These are phyloP conservation scores for Platycnemis pennipes DNA, from an alignment of 2,888 invertebrate species.

Conservation along the genomic window DNA sequence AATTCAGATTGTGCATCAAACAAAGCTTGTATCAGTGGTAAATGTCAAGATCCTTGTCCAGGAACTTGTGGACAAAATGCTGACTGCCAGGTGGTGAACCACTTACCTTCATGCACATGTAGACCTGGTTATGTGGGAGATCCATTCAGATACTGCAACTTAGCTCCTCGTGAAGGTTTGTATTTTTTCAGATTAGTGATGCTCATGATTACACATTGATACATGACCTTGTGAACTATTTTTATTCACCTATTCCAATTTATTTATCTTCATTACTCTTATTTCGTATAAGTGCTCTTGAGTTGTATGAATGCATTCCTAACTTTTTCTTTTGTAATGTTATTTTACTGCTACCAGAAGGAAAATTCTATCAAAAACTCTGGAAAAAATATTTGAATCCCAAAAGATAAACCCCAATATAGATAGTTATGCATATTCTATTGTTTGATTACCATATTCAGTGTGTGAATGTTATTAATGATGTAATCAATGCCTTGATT, in stretches of 20 bases:
- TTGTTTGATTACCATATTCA: background rate
- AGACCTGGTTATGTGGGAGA: slow-evolving; percentile 74
- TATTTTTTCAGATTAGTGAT: too few relatives aligned
- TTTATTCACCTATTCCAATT: too few relatives aligned
- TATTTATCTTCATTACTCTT: too few relatives aligned
- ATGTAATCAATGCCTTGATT: background rate
- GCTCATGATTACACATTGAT: too few relatives aligned
- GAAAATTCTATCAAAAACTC: too few relatives aligned
- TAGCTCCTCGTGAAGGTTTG: slow-evolving; percentile 76
- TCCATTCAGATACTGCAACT: slow-evolving; percentile 79
- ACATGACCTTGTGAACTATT: too few relatives aligned
- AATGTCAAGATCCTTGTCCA: slow-evolving; percentile 87
- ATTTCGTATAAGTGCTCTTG: too few relatives aligned
- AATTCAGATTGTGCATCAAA: slow-evolving; percentile 87
- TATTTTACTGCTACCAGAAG: too few relatives aligned
- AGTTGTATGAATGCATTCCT: too few relatives aligned
- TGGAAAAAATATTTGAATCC: too few relatives aligned
- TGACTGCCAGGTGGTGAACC: slow-evolving; percentile 86
- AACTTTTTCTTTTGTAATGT: too few relatives aligned
- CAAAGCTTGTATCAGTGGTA: slow-evolving; percentile 85
- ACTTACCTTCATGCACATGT: slow-evolving; percentile 87
- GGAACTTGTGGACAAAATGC: slow-evolving; percentile 88
- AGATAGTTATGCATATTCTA: background rate
- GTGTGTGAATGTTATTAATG: background rate
- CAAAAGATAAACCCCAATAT: too few relatives aligned